Evolutionary conservation across 2,797 vertebrate species (phyloP).

Genomic region (Euthynnus affinis): DNA sequence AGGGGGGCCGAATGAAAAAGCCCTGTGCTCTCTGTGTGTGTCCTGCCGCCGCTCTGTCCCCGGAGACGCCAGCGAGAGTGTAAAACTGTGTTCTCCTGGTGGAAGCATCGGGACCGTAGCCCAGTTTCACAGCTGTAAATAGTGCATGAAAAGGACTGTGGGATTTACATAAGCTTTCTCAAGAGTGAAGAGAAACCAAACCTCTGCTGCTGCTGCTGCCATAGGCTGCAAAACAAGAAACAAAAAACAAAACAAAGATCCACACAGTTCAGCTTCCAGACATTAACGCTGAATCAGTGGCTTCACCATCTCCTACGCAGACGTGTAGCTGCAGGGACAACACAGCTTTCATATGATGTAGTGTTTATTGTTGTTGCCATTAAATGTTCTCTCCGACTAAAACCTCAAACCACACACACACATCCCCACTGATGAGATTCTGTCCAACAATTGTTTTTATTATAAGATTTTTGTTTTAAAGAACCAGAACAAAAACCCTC

Average conservation of each 20-base stretch:
- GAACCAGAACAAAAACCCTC: neutral
- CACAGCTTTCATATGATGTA: neutral
- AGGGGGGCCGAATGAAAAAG: constrained; percentile 33
- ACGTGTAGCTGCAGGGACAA: no score
- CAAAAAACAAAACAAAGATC: constrained; percentile 1
- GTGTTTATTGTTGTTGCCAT: neutral
- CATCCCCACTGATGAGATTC: neutral
- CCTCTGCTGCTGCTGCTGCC: constrained; percentile 27
- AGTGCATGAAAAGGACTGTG: constrained; percentile 72
- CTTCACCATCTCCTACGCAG: neutral
- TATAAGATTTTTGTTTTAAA: neutral
- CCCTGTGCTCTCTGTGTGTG: constrained; percentile 32
- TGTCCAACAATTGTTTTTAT: neutral
- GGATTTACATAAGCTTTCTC: constrained; percentile 65
- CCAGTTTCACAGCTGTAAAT: constrained; percentile 80
- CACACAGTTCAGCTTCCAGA: constrained; percentile 24
- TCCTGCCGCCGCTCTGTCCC: constrained; percentile 47
- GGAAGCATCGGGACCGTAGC: constrained; percentile 58
- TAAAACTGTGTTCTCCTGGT: constrained; percentile 64
- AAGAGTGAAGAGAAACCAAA: constrained; percentile 50
- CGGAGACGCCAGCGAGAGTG: constrained; percentile 60
- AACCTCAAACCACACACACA: neutral
- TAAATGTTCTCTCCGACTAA: neutral
- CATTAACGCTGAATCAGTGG: neutral
- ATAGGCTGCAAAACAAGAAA: constrained; percentile 41